Base-by-base conservation (phyloP, 30 jellyfish, hydroid and myxozoan species). In the Cassiopea andromeda region DNA sequence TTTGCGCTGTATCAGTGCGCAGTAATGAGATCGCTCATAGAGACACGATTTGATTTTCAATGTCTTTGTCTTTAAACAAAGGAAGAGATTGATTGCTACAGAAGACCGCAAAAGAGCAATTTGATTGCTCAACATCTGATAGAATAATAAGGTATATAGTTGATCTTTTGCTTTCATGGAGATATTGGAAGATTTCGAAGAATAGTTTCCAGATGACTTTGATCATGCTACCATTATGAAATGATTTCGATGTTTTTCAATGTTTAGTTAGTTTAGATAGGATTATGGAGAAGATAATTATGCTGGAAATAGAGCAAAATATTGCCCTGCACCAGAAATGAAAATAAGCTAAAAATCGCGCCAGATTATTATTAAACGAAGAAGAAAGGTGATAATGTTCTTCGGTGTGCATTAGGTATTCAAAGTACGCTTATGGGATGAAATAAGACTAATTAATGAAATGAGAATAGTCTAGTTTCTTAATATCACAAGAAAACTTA, bases 31-130 rank as follows among this genome's bases (percentile, higher is more conserved):
- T 73, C 82, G 61, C 80, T 85, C 84, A 43, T 69, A 69, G 91
- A 72, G 84, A 83, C 84, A 73, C 60, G 83, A 61, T 75, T 48
- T 16, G 93, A 59, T 85, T 19, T 73, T 85, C 73, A 66, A 74
- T 59, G 80, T 81, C 59, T 46, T 85, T 73, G 87, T 85, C 18
- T 38, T 16, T 16, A 14, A 44, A 83, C 84, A 69, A 83, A 19
- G 64, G 48, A 38, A 9, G 76, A 47, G 64, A 68, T 64, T 69
- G 60, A 69, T 38, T 48, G 74, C 47, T 60, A 83, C 76, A 83
- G 83, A 71, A 46, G 91, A 45, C 83, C 84, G 66, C 49, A 83
- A 83, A 83, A 83, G 91, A 83, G 91, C 91, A 83, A 57, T 50
- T 15, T 69, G 91, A 69, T 1, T 83, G 84, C 91, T 58, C 77